Evolutionary conservation across 2,113 vertebrate species (phyloP).

Genomic region (Apteryx mantelli): DNA sequence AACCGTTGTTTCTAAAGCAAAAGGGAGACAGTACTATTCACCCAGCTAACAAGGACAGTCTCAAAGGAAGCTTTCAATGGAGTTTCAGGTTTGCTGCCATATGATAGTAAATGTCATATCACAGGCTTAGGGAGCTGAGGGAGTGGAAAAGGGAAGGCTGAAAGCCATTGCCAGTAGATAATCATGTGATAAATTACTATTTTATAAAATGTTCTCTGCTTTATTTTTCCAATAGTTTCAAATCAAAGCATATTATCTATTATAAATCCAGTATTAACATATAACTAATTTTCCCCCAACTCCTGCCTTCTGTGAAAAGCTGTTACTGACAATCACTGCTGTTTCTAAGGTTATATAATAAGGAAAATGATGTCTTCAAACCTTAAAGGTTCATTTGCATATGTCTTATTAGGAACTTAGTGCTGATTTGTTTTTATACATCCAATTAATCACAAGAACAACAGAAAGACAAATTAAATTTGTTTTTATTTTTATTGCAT

Average conservation of each 20-base stretch:
- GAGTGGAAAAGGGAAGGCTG: not conserved
- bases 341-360: not conserved
- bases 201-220: not conserved
- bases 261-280: not conserved
- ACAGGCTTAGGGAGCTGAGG: not conserved
- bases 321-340: not conserved
- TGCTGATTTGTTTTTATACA: constrained; percentile 2
- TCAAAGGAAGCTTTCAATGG: not conserved
- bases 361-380: not conserved
- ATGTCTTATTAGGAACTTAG: not conserved
- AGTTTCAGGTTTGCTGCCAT: not conserved
- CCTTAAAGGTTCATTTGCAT: not conserved
- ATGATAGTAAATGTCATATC: not conserved
- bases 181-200: not conserved
- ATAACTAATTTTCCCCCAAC: not conserved
- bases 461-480: constrained; percentile 19
- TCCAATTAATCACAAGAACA: constrained; percentile 27
- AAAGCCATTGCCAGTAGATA: not conserved
- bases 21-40: not conserved
- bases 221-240: not conserved
- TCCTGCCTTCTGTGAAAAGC: not conserved
- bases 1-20: not conserved
- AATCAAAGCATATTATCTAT: not conserved
- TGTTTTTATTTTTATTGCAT: constrained; percentile 48
- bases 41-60: not conserved